Conservation (phyloP, 2,888 invertebrate genomes). For the Patella caerulea region DNA sequence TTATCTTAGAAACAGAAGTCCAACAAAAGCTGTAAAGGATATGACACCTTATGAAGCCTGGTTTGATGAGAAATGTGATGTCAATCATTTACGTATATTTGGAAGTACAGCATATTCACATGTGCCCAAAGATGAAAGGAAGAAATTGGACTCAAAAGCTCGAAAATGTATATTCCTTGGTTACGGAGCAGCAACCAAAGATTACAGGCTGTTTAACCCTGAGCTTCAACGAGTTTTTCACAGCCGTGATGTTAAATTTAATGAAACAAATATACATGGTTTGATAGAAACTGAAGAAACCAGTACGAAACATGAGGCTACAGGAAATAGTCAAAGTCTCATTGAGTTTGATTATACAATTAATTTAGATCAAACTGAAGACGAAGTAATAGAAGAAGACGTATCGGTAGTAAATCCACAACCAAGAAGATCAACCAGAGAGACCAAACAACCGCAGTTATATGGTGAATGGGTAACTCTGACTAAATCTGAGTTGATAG, state of each 20-base stretch:
- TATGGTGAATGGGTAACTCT: too few relatives aligned
- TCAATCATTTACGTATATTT: conserved; percentile 28
- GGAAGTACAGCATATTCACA: conserved; percentile 30
- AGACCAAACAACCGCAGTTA: not conserved
- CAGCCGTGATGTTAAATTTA: not conserved
- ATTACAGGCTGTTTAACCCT: not conserved
- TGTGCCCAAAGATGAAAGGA: conserved; percentile 31
- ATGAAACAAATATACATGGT: not conserved
- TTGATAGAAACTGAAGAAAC: too few relatives aligned
- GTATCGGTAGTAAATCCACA: not conserved
- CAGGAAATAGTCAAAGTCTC: too few relatives aligned
- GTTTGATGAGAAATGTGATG: conserved; percentile 28
- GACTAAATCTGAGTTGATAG: too few relatives aligned
- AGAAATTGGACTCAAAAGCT: conserved; percentile 28
- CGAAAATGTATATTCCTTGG: conserved; percentile 33
- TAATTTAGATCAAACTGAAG: too few relatives aligned
- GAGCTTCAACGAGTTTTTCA: not conserved
- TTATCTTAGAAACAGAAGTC: conserved; percentile 60
- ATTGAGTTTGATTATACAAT: too few relatives aligned
- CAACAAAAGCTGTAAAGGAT: conserved; percentile 33
- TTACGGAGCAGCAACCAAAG: conserved; percentile 27
- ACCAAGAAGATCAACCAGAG: not conserved
- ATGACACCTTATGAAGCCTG: conserved; percentile 42
- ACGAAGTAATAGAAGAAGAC: too few relatives aligned
- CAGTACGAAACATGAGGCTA: too few relatives aligned